Evolutionary conservation across 2,888 invertebrate species (phyloP).

Genomic region (Dryobota labecula): DNA sequence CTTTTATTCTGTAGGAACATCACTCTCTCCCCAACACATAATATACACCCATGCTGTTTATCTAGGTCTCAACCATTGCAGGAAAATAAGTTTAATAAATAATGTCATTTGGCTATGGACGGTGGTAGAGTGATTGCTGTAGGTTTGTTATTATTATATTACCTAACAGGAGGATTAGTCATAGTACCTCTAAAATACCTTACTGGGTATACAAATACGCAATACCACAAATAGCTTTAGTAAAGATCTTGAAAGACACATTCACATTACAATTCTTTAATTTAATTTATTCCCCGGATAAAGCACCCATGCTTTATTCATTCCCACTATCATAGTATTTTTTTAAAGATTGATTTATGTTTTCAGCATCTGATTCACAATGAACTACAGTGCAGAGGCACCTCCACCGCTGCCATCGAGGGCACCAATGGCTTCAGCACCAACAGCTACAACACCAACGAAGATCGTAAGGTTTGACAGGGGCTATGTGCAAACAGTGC

Average conservation of each 20-base stretch:
- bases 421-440: conserved; percentile 58
- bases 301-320: too few species aligned
- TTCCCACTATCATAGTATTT: not conserved
- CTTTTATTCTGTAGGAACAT: not conserved
- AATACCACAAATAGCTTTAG: too few species aligned
- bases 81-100: conserved; percentile 23
- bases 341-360: not conserved
- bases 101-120: not conserved
- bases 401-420: conserved; percentile 44
- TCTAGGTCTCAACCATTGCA: not conserved
- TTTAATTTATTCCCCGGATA: not conserved
- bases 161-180: not conserved
- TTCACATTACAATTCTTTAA: not conserved
- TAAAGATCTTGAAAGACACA: not conserved
- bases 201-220: not conserved
- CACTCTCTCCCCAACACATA: not conserved
- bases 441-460: conserved; percentile 86
- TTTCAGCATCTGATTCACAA: conserved; percentile 41
- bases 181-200: not conserved
- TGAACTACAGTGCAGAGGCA: conserved; percentile 72
- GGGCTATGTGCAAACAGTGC: conserved; percentile 92
- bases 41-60: not conserved
- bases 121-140: not conserved
- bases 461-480: conserved; percentile 93
- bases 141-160: not conserved